Evolutionary conservation across 2,888 invertebrate species (phyloP).

Genomic region (Cephus pygmeus): DNA sequence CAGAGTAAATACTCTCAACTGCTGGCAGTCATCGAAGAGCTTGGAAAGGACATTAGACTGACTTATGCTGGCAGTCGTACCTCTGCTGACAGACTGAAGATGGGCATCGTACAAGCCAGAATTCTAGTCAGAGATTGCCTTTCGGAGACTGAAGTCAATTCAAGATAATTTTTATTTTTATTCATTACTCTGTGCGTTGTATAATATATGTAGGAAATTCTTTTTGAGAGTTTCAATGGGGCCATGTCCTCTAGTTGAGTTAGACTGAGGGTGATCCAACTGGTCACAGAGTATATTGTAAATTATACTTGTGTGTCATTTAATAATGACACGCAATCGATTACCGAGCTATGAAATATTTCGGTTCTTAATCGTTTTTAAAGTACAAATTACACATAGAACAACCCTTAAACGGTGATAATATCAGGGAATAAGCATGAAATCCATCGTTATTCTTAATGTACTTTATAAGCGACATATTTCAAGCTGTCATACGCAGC

Average conservation of each 20-base stretch:
- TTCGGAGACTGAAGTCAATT: conserved; percentile 92
- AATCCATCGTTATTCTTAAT: neutral
- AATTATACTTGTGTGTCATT: neutral
- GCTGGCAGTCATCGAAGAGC: conserved; percentile 91
- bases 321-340: neutral
- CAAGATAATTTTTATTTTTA: conserved; percentile 71
- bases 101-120: conserved; percentile 93
- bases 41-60: conserved; percentile 94
- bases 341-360: neutral
- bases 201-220: neutral
- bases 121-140: conserved; percentile 94
- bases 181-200: neutral
- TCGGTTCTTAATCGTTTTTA: neutral
- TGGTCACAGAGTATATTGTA: neutral
- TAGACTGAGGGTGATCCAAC: neutral
- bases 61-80: conserved; percentile 95
- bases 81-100: conserved; percentile 91
- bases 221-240: neutral
- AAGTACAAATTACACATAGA: neutral
- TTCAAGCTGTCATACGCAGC: neutral
- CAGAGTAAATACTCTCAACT: conserved; percentile 93
- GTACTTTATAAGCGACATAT: neutral
- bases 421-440: neutral
- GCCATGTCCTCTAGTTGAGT: neutral
- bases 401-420: neutral